Evolutionary conservation across 2,797 vertebrate genomes (phyloP), one percentile per base, ranked within the genome.

Genomic region (Xyrichtys novacula): DNA sequence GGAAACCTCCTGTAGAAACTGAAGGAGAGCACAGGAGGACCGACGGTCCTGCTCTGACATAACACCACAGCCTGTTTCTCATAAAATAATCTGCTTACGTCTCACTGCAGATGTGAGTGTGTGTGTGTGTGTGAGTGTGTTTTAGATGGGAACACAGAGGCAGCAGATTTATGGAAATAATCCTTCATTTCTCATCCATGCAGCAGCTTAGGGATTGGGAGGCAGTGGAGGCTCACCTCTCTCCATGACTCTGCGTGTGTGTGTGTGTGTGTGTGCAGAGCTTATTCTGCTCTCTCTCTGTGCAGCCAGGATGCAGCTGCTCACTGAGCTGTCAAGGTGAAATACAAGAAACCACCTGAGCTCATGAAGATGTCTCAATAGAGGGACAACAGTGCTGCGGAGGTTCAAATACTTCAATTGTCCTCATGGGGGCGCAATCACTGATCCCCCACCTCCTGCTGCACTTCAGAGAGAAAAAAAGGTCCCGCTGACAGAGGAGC

Each of bases 161-260:
- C 68, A n/a, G 75, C 67, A 83, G 84, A 80, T 87, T 90, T 84
- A 68, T 15, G 25, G 61, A 85, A 88, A 80, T 81, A 91, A 93
- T 89, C 85, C 76, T 50, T 78, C 49, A 81, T 76, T 79, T 86
- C 66, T 87, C 70, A 75, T 82, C 61, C 64, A 20, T 68, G 78
- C 68, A 57, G 76, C 64, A 61, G 44, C 2, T 74, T 11, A 56
- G 49, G 65, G 74, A 71, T 67, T 60, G 36, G 39, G 60, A 67
- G 62, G 48, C 57, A 60, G 58, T 20, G 28, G 52, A 65, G 54
- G 47, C 38, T 70, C 72, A 55, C 46, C 73, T 55, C 26, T 1
- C 39, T 42, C 6, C 31, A 7, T 32, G 22, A 39, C 42, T 65
- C 9, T 63, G 52, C 34, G 38, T 49, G 22, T 65, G 36, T 55